Percentiles rank a stretch among this genome's conserved stretches.
phyloP scores from a whole-genome alignment of 2,888 invertebrate species.

The Andrena haemorrhoa region DNA sequence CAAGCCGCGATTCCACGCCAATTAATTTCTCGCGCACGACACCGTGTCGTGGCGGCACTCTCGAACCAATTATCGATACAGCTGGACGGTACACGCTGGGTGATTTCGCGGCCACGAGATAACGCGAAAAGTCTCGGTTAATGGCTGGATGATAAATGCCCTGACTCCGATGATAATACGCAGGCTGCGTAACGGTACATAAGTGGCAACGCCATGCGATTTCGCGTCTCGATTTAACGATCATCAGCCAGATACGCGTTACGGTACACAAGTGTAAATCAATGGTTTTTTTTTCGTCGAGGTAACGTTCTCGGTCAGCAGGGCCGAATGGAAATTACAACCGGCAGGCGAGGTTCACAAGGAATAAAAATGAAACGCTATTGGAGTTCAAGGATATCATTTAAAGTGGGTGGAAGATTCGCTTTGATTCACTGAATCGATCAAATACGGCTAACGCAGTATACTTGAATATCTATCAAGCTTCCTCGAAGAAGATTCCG shows the following conservation, averaged over 20 bases:
- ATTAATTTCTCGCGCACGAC: conserved; percentile 8
- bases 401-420: background rate
- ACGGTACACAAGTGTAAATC: conserved; percentile 57
- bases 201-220: conserved; percentile 59
- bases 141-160: conserved; percentile 63
- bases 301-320: conserved; percentile 20
- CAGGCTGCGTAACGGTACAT: conserved; percentile 64
- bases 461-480: background rate
- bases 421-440: background rate
- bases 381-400: conserved; percentile 16
- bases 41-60: background rate
- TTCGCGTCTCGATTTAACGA: conserved; percentile 54
- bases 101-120: conserved; percentile 11
- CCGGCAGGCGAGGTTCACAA: conserved; percentile 28
- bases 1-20: background rate
- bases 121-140: conserved; percentile 34
- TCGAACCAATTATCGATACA: conserved; percentile 46
- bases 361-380: conserved; percentile 43
- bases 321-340: conserved; percentile 36
- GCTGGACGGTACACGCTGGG: conserved; percentile 10
- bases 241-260: conserved; percentile 60
- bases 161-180: conserved; percentile 56
- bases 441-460: background rate
- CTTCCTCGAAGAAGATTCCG: background rate
- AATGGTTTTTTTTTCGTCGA: conserved; percentile 37